Evolutionary conservation across 2,113 vertebrate genomes (phyloP).

Genomic region (Haplochromis vanheusdeni): DNA sequence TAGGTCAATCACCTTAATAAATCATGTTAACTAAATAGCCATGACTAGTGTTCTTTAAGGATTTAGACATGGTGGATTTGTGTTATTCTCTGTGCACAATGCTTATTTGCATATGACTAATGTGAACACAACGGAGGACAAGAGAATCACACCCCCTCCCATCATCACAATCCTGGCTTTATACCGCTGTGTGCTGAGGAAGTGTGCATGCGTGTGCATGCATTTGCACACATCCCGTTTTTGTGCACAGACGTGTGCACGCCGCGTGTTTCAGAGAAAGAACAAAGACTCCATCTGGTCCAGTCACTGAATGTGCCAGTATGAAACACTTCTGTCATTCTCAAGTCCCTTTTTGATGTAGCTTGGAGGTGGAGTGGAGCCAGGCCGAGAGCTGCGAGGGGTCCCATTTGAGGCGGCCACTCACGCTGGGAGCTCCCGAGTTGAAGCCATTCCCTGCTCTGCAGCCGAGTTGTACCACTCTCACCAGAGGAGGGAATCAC

Average conservation of each 20-base stretch:
- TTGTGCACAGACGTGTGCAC: background rate
- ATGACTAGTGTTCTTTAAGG: slow-evolving; percentile 49
- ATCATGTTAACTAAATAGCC: slow-evolving; percentile 62
- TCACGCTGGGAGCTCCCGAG: background rate
- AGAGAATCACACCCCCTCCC: slow-evolving; percentile 51
- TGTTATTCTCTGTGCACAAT: slow-evolving; percentile 62
- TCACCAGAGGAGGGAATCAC: background rate
- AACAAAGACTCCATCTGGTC: slow-evolving; percentile 66
- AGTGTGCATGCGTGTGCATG: background rate
- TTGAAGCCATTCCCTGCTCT: background rate
- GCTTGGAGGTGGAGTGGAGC: slow-evolving; percentile 28
- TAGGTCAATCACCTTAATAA: slow-evolving; percentile 64
- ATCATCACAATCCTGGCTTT: slow-evolving; percentile 50
- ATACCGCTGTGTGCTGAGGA: background rate
- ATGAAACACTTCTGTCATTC: slow-evolving; percentile 38
- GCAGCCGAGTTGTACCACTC: background rate
- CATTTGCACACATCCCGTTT: slow-evolving; percentile 2
- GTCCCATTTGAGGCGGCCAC: slow-evolving; percentile 13
- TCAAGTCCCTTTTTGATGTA: slow-evolving; percentile 25
- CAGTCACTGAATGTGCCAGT: slow-evolving; percentile 34
- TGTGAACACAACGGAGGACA: slow-evolving; percentile 60
- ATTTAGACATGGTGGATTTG: slow-evolving; percentile 66
- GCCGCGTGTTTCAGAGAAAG: background rate
- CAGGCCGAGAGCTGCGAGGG: slow-evolving; percentile 15
- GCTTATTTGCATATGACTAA: slow-evolving; percentile 67